These are phyloP conservation scores for Teleogryllus oceanicus DNA, from an alignment of 2,888 invertebrate genomes.

Conservation along the genomic window DNA sequence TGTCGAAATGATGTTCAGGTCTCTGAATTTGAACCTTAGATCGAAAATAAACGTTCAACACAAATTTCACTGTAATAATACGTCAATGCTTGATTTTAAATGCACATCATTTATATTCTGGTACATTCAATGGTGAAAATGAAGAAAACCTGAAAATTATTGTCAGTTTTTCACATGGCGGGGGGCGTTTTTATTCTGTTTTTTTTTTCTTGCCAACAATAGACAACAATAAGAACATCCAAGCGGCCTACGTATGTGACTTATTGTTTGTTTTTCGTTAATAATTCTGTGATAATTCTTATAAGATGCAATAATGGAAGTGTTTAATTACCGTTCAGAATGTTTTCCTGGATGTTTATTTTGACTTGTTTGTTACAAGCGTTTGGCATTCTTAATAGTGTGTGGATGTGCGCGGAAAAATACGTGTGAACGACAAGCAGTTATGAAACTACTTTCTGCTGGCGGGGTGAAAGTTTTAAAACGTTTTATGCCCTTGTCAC, in stretches of 20 bases:
- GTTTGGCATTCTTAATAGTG: background rate
- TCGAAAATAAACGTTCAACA: no score
- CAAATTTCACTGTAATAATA: no score
- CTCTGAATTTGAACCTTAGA: no score
- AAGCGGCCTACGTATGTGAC: constrained; percentile 34
- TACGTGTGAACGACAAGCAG: background rate
- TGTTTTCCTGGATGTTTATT: constrained; percentile 18
- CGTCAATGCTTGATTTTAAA: no score
- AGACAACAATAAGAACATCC: constrained; percentile 24
- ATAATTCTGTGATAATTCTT: constrained; percentile 36
- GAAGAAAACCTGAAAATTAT: no score
- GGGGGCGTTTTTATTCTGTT: background rate
- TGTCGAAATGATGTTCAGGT: no score
- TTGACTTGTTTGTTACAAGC: background rate
- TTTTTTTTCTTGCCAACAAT: background rate
- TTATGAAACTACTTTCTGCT: background rate
- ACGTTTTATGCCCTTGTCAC: no score
- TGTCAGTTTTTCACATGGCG: no score
- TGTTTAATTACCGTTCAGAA: constrained; percentile 24
- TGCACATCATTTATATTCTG: no score
- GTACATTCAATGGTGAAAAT: no score
- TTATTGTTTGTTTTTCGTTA: constrained; percentile 29
- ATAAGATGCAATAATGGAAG: constrained; percentile 36
- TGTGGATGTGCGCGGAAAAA: background rate
- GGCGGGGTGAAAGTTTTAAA: no score